These are phyloP conservation scores for Agonopterix subpropinquella DNA, from an alignment of 2,888 invertebrate genomes.

Conservation along the genomic window DNA sequence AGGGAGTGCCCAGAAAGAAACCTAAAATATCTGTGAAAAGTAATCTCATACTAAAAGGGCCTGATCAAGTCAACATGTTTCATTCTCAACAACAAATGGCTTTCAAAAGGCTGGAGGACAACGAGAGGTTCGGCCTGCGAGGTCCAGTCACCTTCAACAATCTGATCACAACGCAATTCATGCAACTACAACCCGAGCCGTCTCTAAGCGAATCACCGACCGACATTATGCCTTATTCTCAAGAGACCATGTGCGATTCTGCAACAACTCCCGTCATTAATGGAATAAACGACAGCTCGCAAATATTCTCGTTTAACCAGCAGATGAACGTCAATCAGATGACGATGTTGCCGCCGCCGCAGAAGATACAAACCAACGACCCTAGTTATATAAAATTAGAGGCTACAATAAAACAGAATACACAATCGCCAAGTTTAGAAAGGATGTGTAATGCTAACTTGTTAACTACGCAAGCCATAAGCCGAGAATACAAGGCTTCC, in stretches of 20 bases:
- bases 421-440: constrained; percentile 62
- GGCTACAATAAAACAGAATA: constrained; percentile 64
- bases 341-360: constrained; percentile 52
- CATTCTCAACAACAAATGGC: constrained; percentile 71
- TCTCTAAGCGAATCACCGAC: constrained; percentile 52
- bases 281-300: constrained; percentile 40
- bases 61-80: constrained; percentile 67
- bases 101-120: constrained; percentile 58
- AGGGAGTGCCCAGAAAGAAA: constrained; percentile 60
- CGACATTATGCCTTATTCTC: constrained; percentile 50
- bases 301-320: constrained; percentile 60
- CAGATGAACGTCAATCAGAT: constrained; percentile 57
- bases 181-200: constrained; percentile 61
- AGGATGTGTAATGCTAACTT: constrained; percentile 63
- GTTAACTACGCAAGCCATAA: constrained; percentile 43
- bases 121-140: constrained; percentile 55
- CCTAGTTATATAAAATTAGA: constrained; percentile 69
- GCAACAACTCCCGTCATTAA: constrained; percentile 50
- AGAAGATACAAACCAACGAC: constrained; percentile 55
- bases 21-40: constrained; percentile 72
- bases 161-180: constrained; percentile 62
- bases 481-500: constrained; percentile 61
- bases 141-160: constrained; percentile 66
- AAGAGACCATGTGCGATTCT: constrained; percentile 43
- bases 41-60: constrained; percentile 66